Evolutionary conservation across 2,888 invertebrate species (phyloP).

Genomic region (Sycophila texana): DNA sequence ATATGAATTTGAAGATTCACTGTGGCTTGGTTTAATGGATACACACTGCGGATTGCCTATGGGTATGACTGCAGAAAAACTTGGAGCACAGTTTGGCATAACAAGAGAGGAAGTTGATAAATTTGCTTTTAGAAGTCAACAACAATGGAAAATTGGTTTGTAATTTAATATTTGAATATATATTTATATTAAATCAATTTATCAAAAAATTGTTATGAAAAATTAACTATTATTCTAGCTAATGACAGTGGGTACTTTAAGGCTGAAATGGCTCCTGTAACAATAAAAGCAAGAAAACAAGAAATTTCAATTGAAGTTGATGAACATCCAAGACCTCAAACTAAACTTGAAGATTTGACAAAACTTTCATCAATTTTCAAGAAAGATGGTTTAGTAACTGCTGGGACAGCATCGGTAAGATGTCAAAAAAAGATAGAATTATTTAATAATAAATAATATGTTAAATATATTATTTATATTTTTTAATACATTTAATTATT

Average conservation of each 20-base stretch:
- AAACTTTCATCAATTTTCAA: slow-evolving; percentile 95
- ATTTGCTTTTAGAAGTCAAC: slow-evolving; percentile 90
- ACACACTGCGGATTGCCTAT: slow-evolving; percentile 93
- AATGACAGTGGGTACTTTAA: slow-evolving; percentile 93
- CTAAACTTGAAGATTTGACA: slow-evolving; percentile 88
- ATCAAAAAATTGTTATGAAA: background rate
- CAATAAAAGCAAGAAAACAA: slow-evolving; percentile 89
- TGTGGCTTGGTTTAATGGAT: slow-evolving; percentile 94
- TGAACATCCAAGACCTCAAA: slow-evolving; percentile 95
- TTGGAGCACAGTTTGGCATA: slow-evolving; percentile 90
- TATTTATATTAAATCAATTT: background rate
- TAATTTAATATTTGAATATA: slow-evolving; percentile 5
- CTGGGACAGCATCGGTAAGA: slow-evolving; percentile 93
- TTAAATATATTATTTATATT: slow-evolving; percentile 28
- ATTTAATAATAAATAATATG: slow-evolving; percentile 4
- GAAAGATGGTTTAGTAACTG: slow-evolving; percentile 95
- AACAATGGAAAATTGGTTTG: slow-evolving; percentile 89
- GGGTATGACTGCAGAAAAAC: slow-evolving; percentile 96
- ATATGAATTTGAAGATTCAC: slow-evolving; percentile 88
- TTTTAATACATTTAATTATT: slow-evolving; percentile 45
- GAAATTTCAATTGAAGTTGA: slow-evolving; percentile 88
- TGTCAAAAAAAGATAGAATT: slow-evolving; percentile 18
- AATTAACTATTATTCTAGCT: slow-evolving; percentile 78
- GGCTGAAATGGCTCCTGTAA: slow-evolving; percentile 91
- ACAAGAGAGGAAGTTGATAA: slow-evolving; percentile 89